Conservation (phyloP, 2,113 vertebrate species). For the Eira barbara region DNA sequence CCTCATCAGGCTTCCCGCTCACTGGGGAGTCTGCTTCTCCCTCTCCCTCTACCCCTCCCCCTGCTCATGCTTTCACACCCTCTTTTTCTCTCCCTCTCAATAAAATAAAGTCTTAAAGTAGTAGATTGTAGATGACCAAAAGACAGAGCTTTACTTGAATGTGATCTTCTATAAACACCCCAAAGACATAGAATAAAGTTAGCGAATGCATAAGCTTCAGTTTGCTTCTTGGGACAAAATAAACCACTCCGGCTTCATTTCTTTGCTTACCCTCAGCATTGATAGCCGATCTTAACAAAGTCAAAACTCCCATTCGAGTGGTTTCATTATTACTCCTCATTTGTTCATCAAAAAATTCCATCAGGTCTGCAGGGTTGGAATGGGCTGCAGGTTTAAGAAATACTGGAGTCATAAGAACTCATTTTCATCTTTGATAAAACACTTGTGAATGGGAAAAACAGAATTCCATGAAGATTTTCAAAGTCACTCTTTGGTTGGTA, state of each 20-base stretch:
- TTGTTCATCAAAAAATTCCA: conserved; percentile 74
- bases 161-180: not conserved
- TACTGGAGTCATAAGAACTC: not conserved
- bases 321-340: conserved; percentile 49
- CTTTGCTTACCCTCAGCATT: conserved; percentile 56
- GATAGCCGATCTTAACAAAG: conserved; percentile 52
- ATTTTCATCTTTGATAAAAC: not conserved
- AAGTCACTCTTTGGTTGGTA: not conserved
- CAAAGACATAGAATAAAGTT: not conserved
- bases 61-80: not conserved
- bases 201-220: not conserved
- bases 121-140: not conserved
- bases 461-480: not conserved
- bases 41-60: not conserved
- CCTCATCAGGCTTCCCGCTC: not conserved
- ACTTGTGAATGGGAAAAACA: not conserved
- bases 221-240: not conserved
- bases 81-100: not conserved
- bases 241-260: not conserved
- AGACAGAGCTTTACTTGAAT: not conserved
- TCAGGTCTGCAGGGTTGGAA: conserved; percentile 56
- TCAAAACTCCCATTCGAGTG: conserved; percentile 48
- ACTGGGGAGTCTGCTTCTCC: not conserved
- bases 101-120: not conserved
- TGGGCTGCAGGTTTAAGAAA: conserved; percentile 65